Evolutionary conservation across 2,797 vertebrate species (phyloP).

Genomic region (Phalanger gymnotis): DNA sequence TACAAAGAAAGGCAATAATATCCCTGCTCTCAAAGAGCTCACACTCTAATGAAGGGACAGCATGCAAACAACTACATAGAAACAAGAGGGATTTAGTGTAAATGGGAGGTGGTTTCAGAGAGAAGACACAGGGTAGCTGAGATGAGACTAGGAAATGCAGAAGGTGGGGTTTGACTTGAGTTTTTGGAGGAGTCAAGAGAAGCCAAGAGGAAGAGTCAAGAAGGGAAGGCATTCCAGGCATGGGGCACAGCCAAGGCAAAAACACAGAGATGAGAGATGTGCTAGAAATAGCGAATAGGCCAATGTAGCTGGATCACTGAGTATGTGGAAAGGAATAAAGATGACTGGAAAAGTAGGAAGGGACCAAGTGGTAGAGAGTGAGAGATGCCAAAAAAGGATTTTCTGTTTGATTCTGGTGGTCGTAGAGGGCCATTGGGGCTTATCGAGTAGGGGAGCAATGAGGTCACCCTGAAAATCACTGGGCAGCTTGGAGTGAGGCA

Average conservation of each 20-base stretch:
- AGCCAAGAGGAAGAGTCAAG: background rate
- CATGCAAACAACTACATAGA: no score
- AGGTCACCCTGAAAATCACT: background rate
- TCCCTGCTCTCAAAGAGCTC: background rate
- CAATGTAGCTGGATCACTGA: background rate
- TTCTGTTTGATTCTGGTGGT: background rate
- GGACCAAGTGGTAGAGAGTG: background rate
- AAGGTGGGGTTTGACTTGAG: background rate
- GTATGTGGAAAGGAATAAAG: background rate
- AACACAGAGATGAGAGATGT: background rate
- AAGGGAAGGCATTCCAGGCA: background rate
- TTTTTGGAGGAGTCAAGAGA: background rate
- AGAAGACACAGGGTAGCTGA: background rate
- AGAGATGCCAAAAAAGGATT: background rate
- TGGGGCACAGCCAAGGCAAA: background rate
- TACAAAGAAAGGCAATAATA: background rate
- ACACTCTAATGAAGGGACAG: background rate
- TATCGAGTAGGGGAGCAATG: background rate
- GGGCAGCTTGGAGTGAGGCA: background rate
- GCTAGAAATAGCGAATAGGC: background rate
- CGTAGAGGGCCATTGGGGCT: background rate
- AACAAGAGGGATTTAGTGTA: background rate
- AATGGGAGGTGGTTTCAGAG: background rate
- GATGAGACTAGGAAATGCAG: background rate
- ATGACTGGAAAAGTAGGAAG: background rate